Conservation (phyloP, 2,888 invertebrate genomes). For the Sphinx pinastri region DNA sequence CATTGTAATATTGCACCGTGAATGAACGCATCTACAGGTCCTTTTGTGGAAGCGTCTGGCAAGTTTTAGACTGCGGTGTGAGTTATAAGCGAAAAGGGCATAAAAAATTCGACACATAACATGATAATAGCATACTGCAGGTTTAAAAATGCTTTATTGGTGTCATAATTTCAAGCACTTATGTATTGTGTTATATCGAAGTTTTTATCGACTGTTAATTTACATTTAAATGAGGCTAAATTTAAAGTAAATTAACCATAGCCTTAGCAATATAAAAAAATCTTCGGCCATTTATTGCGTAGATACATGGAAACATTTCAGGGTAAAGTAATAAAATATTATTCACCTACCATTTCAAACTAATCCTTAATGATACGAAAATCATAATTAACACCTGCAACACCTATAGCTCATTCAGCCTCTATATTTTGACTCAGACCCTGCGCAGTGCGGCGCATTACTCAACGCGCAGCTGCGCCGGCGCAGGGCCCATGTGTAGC, state of each 20-base stretch:
- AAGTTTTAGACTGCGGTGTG: slow-evolving; percentile 23
- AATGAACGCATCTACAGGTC: slow-evolving; percentile 46
- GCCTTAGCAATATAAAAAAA: neutral
- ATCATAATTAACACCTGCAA: neutral
- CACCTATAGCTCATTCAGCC: too few species aligned
- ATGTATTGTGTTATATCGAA: too few species aligned
- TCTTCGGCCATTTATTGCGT: too few species aligned
- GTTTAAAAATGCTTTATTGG: too few species aligned
- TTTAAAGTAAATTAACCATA: neutral
- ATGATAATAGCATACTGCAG: too few species aligned
- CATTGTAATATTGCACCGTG: slow-evolving; percentile 39
- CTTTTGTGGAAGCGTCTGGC: slow-evolving; percentile 36
- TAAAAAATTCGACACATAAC: too few species aligned
- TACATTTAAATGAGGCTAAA: neutral
- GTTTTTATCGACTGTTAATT: too few species aligned
- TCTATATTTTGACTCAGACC: slow-evolving; percentile 4
- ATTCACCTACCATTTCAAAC: neutral
- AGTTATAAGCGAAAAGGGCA: slow-evolving; percentile 19
- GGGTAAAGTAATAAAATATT: neutral
- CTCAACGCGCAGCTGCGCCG: slow-evolving; percentile 49
- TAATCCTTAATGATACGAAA: neutral
- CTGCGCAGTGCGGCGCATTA: slow-evolving; percentile 32
- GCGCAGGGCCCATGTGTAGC: slow-evolving; percentile 33
- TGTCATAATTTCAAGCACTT: too few species aligned
- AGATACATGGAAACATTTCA: too few species aligned